These are phyloP conservation scores for Phocides pigmalion DNA, from an alignment of 1,140 invertebrate species.

Conservation along the genomic window DNA sequence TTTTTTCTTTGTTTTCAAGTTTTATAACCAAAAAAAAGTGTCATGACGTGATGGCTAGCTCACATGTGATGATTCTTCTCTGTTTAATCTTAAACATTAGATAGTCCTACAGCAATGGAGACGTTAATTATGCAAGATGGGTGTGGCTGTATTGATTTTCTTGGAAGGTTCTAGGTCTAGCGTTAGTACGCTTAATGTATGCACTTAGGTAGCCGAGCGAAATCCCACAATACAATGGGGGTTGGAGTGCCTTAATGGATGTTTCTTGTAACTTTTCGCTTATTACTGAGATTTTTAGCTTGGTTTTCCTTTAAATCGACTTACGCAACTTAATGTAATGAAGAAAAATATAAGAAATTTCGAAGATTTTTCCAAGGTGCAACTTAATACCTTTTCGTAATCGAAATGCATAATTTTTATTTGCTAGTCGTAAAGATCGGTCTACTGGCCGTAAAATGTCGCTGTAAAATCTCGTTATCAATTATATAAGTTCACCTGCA, in stretches of 20 bases:
- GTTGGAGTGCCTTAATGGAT: conserved; percentile 28
- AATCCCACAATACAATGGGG: conserved; percentile 55
- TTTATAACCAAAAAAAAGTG: conserved; percentile 81
- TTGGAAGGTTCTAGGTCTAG: conserved; percentile 80
- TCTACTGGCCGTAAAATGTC: conserved; percentile 58
- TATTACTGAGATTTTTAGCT: conserved; percentile 8
- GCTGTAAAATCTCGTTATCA: conserved; percentile 73
- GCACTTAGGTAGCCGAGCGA: conserved; percentile 62
- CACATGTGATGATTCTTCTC: conserved; percentile 66
- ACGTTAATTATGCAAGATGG: conserved; percentile 80
- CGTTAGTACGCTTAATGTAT: conserved; percentile 69
- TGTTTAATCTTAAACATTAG: conserved; percentile 53
- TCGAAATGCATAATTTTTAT: conserved; percentile 18
- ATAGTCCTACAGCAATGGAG: conserved; percentile 42
- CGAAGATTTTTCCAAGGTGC: not conserved
- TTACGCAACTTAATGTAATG: conserved; percentile 1
- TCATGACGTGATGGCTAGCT: conserved; percentile 68
- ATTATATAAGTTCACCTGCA: conserved; percentile 68
- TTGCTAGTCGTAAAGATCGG: conserved; percentile 20
- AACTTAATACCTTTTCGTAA: conserved; percentile 20
- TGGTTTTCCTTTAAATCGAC: conserved; percentile 27
- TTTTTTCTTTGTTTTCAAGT: conserved; percentile 81
- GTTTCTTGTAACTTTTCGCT: conserved; percentile 26
- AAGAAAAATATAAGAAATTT: not conserved
- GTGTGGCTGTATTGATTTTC: conserved; percentile 85